Percentiles rank a stretch among this genome's conserved stretches.
These are phyloP conservation scores for Mastomys coucha DNA, from an alignment of 2,113 vertebrate genomes.

Conservation along the genomic window DNA sequence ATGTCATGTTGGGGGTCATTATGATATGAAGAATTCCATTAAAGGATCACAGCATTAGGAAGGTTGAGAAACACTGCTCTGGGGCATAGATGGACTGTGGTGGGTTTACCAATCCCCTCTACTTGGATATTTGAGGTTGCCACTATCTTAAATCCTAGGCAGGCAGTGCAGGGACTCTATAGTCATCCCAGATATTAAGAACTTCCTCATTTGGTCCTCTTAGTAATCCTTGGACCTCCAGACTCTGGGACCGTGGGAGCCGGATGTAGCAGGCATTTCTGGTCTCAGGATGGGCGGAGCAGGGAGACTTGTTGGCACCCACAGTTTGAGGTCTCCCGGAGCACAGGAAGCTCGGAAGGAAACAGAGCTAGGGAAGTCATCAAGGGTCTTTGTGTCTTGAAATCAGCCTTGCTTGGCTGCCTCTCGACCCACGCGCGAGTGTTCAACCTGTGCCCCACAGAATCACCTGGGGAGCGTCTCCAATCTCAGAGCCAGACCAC, in stretches of 20 bases:
- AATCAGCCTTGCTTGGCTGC: neutral
- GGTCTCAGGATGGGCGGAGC: constrained; percentile 58
- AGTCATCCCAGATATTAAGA: neutral
- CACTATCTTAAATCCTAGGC: neutral
- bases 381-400: constrained; percentile 31
- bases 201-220: neutral
- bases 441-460: neutral
- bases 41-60: neutral
- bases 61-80: neutral
- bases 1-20: neutral
- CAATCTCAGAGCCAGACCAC: neutral
- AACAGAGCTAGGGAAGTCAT: neutral
- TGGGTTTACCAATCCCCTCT: too few relatives aligned
- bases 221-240: constrained; percentile 5
- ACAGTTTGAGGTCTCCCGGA: neutral
- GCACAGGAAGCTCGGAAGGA: constrained; percentile 66
- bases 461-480: neutral
- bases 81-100: neutral
- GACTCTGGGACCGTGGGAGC: constrained; percentile 20
- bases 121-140: neutral
- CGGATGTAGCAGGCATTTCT: constrained; percentile 31
- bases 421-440: neutral
- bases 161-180: neutral
- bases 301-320: constrained; percentile 23
- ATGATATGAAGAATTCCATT: neutral